A percentile compares a stretch with the other conserved stretches of the same genome.
These are phyloP conservation scores for Calliopsis andreniformis DNA, from an alignment of 1,140 invertebrate genomes.

Conservation along the genomic window DNA sequence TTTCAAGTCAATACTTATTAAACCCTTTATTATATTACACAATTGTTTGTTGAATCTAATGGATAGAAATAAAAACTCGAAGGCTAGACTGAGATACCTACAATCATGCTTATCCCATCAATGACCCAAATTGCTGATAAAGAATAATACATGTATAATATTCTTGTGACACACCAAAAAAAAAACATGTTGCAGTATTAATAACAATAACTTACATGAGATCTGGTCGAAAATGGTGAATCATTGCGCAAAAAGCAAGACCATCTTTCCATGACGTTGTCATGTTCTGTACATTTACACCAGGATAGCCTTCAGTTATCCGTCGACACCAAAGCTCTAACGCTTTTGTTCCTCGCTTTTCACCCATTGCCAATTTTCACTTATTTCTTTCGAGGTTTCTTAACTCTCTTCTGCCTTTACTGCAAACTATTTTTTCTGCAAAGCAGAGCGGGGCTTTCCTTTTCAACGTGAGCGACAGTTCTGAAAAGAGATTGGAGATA, in stretches of 20 bases:
- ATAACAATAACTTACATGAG: slow-evolving; percentile 91
- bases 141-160: too few species aligned
- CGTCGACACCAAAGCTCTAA: slow-evolving; percentile 94
- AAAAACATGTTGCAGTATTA: background rate
- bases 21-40: too few species aligned
- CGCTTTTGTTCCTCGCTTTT: slow-evolving; percentile 92
- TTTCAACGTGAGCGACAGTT: background rate
- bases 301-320: slow-evolving; percentile 92
- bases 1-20: too few species aligned
- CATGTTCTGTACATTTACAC: slow-evolving; percentile 95
- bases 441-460: background rate
- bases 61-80: too few species aligned
- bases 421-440: background rate
- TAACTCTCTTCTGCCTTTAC: background rate
- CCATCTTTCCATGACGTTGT: slow-evolving; percentile 96
- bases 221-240: slow-evolving; percentile 97
- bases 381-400: background rate
- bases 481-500: too few species aligned
- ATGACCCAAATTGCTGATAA: too few species aligned
- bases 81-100: too few species aligned
- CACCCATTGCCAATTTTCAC: slow-evolving; percentile 84
- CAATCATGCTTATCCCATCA: too few species aligned
- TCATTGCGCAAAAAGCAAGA: slow-evolving; percentile 97
- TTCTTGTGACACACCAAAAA: too few species aligned
- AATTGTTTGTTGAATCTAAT: too few species aligned